A percentile compares a stretch with the other conserved stretches of the same genome.
Conservation (phyloP, 2,797 vertebrate genomes). For the Hoplostethus mediterraneus region DNA sequence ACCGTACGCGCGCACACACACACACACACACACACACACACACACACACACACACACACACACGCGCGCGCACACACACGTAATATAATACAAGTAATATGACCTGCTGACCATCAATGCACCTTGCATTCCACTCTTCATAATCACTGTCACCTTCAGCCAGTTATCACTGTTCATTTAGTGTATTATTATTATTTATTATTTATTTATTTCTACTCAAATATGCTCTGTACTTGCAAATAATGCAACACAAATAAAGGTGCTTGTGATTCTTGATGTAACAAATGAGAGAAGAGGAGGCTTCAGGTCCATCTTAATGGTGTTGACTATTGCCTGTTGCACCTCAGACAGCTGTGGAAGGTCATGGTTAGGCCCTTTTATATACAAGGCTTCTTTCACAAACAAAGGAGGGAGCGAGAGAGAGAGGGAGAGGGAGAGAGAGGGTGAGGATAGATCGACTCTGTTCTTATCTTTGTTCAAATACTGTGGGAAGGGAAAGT, state of each 20-base stretch:
- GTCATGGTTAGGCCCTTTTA: conserved; percentile 60
- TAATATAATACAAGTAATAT: not conserved
- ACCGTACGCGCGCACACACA: not conserved
- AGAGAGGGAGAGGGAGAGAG: conserved; percentile 23
- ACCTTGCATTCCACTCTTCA: not conserved
- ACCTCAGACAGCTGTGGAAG: conserved; percentile 57
- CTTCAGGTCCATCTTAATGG: conserved; percentile 10
- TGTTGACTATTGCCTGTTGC: conserved; percentile 29
- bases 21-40: conserved; percentile 1
- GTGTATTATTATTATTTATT: not conserved
- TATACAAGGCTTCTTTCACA: conserved; percentile 68
- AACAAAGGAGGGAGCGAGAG: conserved; percentile 54
- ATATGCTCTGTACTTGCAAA: conserved; percentile 56
- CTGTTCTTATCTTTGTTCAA: conserved; percentile 80
- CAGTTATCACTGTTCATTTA: not conserved
- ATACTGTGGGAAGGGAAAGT: conserved; percentile 77
- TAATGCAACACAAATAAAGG: conserved; percentile 37
- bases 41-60: too few relatives aligned
- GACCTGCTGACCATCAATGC: not conserved
- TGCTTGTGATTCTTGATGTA: conserved; percentile 29
- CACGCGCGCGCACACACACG: too few relatives aligned
- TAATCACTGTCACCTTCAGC: not conserved
- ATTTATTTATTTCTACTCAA: conserved; percentile 9
- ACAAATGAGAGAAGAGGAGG: conserved; percentile 45
- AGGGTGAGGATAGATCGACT: conserved; percentile 55